These are phyloP conservation scores for Drosophila nr. medialis DNA, from an alignment of 2,888 invertebrate genomes.

Conservation along the genomic window DNA sequence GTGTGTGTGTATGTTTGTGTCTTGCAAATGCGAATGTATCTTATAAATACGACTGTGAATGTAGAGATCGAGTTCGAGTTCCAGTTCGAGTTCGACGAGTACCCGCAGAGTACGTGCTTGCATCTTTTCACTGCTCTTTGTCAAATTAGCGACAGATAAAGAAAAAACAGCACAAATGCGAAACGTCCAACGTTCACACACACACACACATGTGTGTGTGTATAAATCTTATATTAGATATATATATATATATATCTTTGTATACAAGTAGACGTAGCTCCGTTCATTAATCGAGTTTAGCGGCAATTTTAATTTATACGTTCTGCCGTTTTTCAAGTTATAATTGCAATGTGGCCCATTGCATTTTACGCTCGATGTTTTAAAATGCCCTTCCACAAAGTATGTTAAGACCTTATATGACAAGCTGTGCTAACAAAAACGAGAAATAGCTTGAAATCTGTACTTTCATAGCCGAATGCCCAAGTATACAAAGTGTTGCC, in stretches of 20 bases:
- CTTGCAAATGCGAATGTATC: slow-evolving; percentile 32
- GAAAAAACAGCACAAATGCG: slow-evolving; percentile 38
- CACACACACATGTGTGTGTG: background rate
- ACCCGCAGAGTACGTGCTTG: slow-evolving; percentile 38
- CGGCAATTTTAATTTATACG: slow-evolving; percentile 70
- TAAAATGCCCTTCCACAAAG: slow-evolving; percentile 20
- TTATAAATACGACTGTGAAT: slow-evolving; percentile 40
- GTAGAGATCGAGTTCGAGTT: slow-evolving; percentile 13
- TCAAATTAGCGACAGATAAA: slow-evolving; percentile 54
- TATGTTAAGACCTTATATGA: background rate
- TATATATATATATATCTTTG: background rate
- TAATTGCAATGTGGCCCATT: slow-evolving; percentile 78
- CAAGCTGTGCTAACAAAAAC: background rate
- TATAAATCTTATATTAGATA: slow-evolving; percentile 1
- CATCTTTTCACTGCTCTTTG: slow-evolving; percentile 45
- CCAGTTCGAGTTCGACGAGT: slow-evolving; percentile 22
- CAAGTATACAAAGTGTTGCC: background rate
- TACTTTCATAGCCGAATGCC: background rate
- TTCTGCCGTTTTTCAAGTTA: slow-evolving; percentile 64
- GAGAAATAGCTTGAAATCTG: background rate
- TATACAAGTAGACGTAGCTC: slow-evolving; percentile 11
- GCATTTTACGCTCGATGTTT: slow-evolving; percentile 63
- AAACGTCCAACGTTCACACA: slow-evolving; percentile 27
- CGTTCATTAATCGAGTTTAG: slow-evolving; percentile 73
- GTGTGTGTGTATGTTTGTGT: slow-evolving; percentile 14